Percentiles rank a stretch among this genome's conserved stretches.
These are phyloP conservation scores for Bhutanitis thaidina DNA, from an alignment of 2,888 invertebrate genomes.

Conservation along the genomic window DNA sequence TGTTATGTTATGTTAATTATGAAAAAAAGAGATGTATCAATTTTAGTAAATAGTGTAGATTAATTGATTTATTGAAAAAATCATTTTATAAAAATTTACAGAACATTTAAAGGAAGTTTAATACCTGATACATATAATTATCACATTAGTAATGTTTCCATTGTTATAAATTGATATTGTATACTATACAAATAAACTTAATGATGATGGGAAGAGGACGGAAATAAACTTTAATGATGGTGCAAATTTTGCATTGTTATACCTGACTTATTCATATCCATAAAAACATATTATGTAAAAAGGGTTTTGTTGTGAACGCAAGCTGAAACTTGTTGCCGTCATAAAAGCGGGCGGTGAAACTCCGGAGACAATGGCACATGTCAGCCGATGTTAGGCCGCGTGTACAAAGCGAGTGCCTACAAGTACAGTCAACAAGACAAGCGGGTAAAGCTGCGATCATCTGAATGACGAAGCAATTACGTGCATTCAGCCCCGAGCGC, in stretches of 20 bases:
- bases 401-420: constrained; percentile 60
- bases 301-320: constrained; percentile 30
- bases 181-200: no score
- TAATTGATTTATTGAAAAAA: no score
- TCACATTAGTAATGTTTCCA: no score
- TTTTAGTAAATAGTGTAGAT: no score
- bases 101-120: no score
- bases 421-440: constrained; percentile 72
- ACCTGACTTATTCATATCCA: constrained; percentile 25
- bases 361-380: constrained; percentile 59
- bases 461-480: constrained; percentile 77
- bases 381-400: constrained; percentile 56
- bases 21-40: no score
- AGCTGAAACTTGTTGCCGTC: constrained; percentile 51
- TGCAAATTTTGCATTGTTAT: constrained; percentile 31
- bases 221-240: no score
- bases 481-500: constrained; percentile 66
- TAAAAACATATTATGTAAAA: constrained; percentile 29
- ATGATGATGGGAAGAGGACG: no score
- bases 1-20: no score
- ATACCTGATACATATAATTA: no score
- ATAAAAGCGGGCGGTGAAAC: constrained; percentile 52
- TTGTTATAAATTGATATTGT: no score
- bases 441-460: constrained; percentile 66
- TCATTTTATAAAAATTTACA: no score